Base-by-base conservation (phyloP, 2,113 vertebrate species). In the Oncorhynchus clarkii region DNA sequence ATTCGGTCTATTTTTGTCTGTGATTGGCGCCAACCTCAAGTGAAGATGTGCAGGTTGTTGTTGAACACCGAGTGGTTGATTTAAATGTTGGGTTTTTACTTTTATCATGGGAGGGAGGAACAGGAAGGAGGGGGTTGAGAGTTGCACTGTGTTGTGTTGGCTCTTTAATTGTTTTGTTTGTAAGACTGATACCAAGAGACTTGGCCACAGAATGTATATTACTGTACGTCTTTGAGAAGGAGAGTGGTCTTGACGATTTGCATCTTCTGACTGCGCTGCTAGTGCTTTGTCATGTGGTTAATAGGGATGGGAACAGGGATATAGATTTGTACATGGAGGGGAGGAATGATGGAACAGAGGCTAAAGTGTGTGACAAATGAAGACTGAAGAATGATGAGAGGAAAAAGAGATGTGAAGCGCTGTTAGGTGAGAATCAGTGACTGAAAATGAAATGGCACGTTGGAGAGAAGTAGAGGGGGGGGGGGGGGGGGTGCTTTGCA, bases 151-250 rank as follows among this genome's bases (percentile, higher is more conserved):
- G 70, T 73, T 82, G 45, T 16, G 24, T 27, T 72, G 49, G 0
- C 14, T 14, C 3, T 67, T 24, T 20, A 68, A 71, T 57, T 9
- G 60, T 77, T 39, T 70, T 51, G 3, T 26, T 31, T 26, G 2
- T 22, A 62, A 59, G 48, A 67, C n/a, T 27, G 49, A 70, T 54
- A 75, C 79, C 54, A 79, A 82, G 70, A 78, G 60, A 87, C 22
- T n/a, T 70, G 31, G 80, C 81, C 18, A 60, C 75, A 71, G 84
- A 88, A 85, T 88, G 89, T 86, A 83, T 16, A 5, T 18, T 24
- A 24, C n/a, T 62, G 59, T 62, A 18, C 27, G 7, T 65, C 8
- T 13, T 29, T 29, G 26, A 26, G 65, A 31, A 18, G 27, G 65
- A 31, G 14, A 14, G 62, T 34, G 74, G 27, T 64, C 34, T 54